Percentiles rank a stretch among this genome's conserved stretches.
Evolutionary conservation across 2,797 vertebrate genomes (phyloP).

Genomic region (Poliocrania exsul): DNA sequence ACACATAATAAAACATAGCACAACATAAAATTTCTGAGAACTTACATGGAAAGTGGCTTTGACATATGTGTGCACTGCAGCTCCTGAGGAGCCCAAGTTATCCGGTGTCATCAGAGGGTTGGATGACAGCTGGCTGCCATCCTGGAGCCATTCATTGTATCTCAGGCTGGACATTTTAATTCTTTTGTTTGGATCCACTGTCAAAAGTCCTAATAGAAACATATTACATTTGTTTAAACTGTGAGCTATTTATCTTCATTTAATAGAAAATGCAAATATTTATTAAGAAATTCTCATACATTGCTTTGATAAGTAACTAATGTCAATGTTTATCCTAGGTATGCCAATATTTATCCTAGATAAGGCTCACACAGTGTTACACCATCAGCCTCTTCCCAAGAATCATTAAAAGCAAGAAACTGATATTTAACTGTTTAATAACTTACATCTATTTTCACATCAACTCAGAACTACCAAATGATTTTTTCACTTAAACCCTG

Average conservation of each 20-base stretch:
- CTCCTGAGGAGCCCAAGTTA: conserved; percentile 92
- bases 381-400: not conserved
- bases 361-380: not conserved
- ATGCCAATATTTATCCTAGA: conserved; percentile 1
- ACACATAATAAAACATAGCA: not conserved
- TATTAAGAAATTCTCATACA: not conserved
- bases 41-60: conserved; percentile 98
- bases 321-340: not conserved
- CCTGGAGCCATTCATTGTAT: conserved; percentile 96
- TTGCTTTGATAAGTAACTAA: not conserved
- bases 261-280: not conserved
- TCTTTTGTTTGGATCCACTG: conserved; percentile 97
- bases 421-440: not conserved
- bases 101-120: conserved; percentile 98
- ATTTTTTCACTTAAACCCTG: not conserved
- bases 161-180: conserved; percentile 97
- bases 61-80: conserved; percentile 93
- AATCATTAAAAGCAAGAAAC: not conserved
- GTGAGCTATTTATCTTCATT: not conserved
- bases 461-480: not conserved
- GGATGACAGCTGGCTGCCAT: conserved; percentile 97
- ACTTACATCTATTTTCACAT: not conserved
- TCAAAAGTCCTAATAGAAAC: conserved; percentile 87
- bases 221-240: conserved; percentile 11
- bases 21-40: not conserved